Conservation (phyloP, 2,113 vertebrate species). For the Pollimyrus isidori region DNA sequence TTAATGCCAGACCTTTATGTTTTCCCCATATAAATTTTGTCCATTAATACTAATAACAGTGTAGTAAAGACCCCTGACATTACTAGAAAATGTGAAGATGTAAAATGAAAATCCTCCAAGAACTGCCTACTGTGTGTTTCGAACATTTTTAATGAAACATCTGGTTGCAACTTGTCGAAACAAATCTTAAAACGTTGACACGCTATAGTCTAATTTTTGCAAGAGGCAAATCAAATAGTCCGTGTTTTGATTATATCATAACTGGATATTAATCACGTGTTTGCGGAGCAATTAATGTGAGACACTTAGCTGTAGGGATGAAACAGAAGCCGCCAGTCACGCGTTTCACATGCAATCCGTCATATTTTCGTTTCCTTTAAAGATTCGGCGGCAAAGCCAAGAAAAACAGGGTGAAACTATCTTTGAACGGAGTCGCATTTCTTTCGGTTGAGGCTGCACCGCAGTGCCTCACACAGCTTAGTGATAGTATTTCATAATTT, state of each 20-base stretch:
- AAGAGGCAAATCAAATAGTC: background rate
- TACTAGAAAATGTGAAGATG: background rate
- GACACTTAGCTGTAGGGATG: background rate
- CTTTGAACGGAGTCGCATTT: background rate
- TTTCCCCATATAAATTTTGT: background rate
- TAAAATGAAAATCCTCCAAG: background rate
- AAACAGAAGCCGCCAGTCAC: slow-evolving; percentile 14
- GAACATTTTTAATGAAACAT: background rate
- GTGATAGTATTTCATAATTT: background rate
- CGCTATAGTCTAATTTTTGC: background rate
- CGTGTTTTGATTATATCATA: background rate
- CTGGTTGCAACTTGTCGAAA: background rate
- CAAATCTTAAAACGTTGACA: background rate
- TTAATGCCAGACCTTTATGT: background rate
- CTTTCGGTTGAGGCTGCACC: background rate
- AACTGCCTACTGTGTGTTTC: background rate
- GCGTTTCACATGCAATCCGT: background rate
- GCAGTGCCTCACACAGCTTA: background rate
- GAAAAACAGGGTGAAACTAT: background rate
- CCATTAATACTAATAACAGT: background rate
- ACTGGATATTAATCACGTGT: slow-evolving; percentile 8
- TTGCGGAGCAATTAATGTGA: slow-evolving; percentile 2
- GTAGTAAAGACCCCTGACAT: background rate
- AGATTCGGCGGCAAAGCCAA: background rate
- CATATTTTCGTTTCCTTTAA: background rate